Evolutionary conservation across 2,797 vertebrate genomes (phyloP), one percentile per base, ranked within the genome.

Genomic region (Gymnopithys bicolor): DNA sequence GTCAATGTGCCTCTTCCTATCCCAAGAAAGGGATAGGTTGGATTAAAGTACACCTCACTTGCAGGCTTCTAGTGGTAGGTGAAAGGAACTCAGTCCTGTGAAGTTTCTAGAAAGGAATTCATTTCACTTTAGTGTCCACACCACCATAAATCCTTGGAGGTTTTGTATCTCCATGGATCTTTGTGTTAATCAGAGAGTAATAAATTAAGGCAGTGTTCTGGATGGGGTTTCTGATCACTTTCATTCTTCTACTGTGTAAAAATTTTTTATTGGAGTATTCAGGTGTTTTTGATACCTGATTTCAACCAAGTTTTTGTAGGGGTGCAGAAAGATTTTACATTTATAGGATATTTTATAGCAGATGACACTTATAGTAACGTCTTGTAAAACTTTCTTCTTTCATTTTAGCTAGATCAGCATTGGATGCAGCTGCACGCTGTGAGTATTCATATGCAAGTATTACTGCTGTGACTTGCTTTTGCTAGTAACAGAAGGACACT

Each of bases 341-440:
- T 39, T 35, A 53, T 70, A 33, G 33, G 59, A 10, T 93, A 32
- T 86, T 68, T 81, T 73, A n/a, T 35, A 81, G 33, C 27, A 81
- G 56, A 77, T 87, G 49, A 78, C 24, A 68, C 52, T 84, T 92
- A 60, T 89, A 90, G 39, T 83, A 93, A 88, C 35, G 35, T 71
- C 73, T 91, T 94, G 82, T 95, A 93, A 80, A 91, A 89, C 27
- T 90, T 94, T 83, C 43, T 92, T 92, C 90, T 90, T 94, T 62
- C 76, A 48, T 86, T 97, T 94, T 79, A 98, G 99, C 97, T 58
- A 98, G 97, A 95, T 98, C 98, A 85, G 56, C 98, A 28, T 21
- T 97, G 94, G 98, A 98, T 28, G 25, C 28, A 64, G 97, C 97
- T 81, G 87, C 90, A n/a, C 95, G 14, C 56, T 45, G 99, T 99